phyloP scores from a whole-genome alignment of 2,797 vertebrate genomes.

The Gobio occitaniae region DNA sequence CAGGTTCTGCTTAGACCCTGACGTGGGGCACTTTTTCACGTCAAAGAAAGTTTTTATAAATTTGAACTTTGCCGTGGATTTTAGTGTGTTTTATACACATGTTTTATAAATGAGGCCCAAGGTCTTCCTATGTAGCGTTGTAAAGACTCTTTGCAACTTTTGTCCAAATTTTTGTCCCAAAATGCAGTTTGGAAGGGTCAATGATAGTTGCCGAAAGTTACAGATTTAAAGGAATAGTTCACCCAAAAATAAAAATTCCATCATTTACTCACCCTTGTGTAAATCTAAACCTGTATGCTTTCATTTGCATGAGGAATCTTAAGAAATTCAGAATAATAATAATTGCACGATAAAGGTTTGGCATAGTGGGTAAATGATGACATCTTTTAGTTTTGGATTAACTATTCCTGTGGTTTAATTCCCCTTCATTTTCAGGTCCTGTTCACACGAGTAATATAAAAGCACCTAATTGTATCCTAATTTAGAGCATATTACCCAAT shows the following conservation, averaged over 20 bases:
- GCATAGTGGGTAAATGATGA: neutral
- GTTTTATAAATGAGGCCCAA: no score
- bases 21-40: no score
- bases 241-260: no score
- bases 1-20: no score
- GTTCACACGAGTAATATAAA: neutral
- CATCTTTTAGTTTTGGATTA: neutral
- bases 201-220: neutral
- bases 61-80: no score
- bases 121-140: neutral
- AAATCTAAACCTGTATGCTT: neutral
- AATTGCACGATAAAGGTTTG: neutral
- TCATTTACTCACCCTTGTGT: neutral
- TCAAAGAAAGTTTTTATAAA: no score
- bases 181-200: neutral
- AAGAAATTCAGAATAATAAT: neutral
- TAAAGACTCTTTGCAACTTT: neutral
- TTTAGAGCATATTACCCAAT: conserved; percentile 4
- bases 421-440: neutral
- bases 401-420: neutral
- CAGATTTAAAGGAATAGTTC: neutral
- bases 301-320: neutral
- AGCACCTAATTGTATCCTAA: neutral
- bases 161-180: neutral
- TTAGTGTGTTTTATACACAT: no score